phyloP scores from a whole-genome alignment of 2,797 vertebrate species.

The Rhabdomys pumilio region DNA sequence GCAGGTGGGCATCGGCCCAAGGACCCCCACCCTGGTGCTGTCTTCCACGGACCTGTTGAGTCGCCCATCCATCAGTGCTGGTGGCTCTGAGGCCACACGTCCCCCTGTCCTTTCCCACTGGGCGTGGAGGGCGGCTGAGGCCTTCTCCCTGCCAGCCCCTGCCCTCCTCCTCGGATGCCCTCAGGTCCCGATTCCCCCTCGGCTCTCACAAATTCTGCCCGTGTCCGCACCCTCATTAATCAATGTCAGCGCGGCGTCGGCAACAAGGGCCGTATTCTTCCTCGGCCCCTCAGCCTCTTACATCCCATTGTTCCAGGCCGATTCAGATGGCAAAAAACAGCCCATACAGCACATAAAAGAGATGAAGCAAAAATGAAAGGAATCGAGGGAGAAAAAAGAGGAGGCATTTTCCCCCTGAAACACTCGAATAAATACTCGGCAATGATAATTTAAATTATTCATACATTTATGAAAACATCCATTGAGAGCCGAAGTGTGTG shows the following conservation, averaged over 20 bases:
- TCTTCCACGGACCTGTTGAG: not conserved
- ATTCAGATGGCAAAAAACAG: constrained; percentile 95
- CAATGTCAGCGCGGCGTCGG: constrained; percentile 96
- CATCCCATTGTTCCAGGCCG: constrained; percentile 96
- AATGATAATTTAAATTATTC: constrained; percentile 97
- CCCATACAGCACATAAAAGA: constrained; percentile 95
- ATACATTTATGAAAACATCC: constrained; percentile 95
- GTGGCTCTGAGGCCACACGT: accelerated
- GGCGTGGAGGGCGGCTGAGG: constrained; percentile 67
- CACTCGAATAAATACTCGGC: constrained; percentile 91
- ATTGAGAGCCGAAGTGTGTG: constrained; percentile 94
- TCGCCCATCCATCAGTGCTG: not conserved
- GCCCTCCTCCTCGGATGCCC: constrained; percentile 91
- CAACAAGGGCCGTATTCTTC: constrained; percentile 98
- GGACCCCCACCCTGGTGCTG: not conserved
- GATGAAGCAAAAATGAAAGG: constrained; percentile 94
- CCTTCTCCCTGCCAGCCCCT: constrained; percentile 87
- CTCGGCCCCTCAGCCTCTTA: constrained; percentile 92
- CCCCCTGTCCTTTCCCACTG: constrained; percentile 52
- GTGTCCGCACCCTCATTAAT: constrained; percentile 98
- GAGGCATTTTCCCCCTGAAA: constrained; percentile 93
- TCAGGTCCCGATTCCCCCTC: constrained; percentile 91
- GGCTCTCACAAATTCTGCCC: constrained; percentile 93
- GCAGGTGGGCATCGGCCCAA: not conserved
- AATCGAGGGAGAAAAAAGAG: constrained; percentile 91